These are phyloP conservation scores for Zaprionus taronus DNA, from an alignment of 1,140 invertebrate species.

Conservation along the genomic window DNA sequence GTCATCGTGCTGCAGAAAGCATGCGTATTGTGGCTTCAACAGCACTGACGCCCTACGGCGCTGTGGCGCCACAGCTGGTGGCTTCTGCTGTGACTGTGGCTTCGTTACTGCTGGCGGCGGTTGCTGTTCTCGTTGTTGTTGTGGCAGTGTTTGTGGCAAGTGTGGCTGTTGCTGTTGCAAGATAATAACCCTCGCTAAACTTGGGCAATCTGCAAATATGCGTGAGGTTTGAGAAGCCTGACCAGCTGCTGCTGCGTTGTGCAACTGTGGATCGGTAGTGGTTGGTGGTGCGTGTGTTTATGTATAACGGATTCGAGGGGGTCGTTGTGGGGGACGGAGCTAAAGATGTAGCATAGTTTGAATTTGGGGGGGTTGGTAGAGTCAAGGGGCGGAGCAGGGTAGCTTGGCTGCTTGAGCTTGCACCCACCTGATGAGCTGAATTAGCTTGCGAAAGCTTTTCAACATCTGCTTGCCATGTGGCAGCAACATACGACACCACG, in stretches of 20 bases:
- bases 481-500: slow-evolving; percentile 44
- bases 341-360: slow-evolving; percentile 27
- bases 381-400: background rate
- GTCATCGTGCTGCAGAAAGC: slow-evolving; percentile 70
- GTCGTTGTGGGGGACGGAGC: slow-evolving; percentile 1
- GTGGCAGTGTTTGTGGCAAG: slow-evolving; percentile 29
- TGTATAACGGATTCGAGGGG: background rate
- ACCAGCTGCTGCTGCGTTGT: slow-evolving; percentile 41
- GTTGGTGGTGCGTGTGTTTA: background rate
- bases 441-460: slow-evolving; percentile 58
- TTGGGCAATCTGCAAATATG: slow-evolving; percentile 84
- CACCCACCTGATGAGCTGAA: slow-evolving; percentile 74
- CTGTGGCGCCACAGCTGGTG: slow-evolving; percentile 15
- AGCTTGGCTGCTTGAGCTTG: slow-evolving; percentile 33
- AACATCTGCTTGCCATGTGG: slow-evolving; percentile 37
- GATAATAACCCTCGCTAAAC: slow-evolving; percentile 83
- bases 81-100: slow-evolving; percentile 27
- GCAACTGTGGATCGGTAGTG: slow-evolving; percentile 6
- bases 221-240: slow-evolving; percentile 58
- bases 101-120: slow-evolving; percentile 2
- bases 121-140: slow-evolving; percentile 31
- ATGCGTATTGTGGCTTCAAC: slow-evolving; percentile 77
- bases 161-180: slow-evolving; percentile 67
- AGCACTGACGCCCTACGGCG: slow-evolving; percentile 73
- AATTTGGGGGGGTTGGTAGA: background rate